Percentiles rank a stretch among this genome's conserved stretches.
phyloP scores from a whole-genome alignment of 2,113 vertebrate species.

The Anas platyrhynchos region DNA sequence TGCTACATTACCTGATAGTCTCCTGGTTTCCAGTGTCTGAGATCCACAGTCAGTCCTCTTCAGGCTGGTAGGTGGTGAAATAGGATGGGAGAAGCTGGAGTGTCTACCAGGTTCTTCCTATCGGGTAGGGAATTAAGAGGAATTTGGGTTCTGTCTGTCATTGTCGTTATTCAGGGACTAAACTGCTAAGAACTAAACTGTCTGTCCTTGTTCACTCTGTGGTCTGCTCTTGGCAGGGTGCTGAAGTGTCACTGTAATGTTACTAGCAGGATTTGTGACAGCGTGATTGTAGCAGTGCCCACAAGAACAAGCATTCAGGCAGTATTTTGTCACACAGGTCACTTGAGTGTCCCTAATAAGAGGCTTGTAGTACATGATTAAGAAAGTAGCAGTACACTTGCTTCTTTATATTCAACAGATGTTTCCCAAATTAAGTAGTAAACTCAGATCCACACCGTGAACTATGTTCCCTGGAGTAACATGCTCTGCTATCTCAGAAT shows the following conservation, averaged over 20 bases:
- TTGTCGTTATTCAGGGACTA: neutral
- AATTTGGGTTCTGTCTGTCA: neutral
- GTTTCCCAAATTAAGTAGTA: neutral
- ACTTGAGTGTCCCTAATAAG: neutral
- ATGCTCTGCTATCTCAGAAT: neutral
- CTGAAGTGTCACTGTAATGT: neutral
- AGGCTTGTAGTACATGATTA: neutral
- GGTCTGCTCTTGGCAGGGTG: neutral
- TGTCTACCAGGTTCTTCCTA: neutral
- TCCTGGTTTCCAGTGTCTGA: neutral
- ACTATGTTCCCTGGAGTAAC: neutral
- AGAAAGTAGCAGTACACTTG: constrained; percentile 5
- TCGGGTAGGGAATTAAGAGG: neutral
- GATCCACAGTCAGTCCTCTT: neutral
- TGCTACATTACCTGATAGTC: neutral
- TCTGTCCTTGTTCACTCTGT: neutral
- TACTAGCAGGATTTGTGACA: neutral
- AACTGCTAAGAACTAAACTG: neutral
- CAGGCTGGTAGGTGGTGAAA: neutral
- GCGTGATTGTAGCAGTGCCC: neutral
- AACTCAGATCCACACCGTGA: neutral
- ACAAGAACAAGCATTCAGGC: neutral
- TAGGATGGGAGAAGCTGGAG: neutral
- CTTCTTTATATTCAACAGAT: constrained; percentile 5
- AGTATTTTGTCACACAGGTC: neutral